Percentiles rank a stretch among this genome's conserved stretches.
Conservation (phyloP, 2,113 vertebrate genomes). For the Chitala chitala region DNA sequence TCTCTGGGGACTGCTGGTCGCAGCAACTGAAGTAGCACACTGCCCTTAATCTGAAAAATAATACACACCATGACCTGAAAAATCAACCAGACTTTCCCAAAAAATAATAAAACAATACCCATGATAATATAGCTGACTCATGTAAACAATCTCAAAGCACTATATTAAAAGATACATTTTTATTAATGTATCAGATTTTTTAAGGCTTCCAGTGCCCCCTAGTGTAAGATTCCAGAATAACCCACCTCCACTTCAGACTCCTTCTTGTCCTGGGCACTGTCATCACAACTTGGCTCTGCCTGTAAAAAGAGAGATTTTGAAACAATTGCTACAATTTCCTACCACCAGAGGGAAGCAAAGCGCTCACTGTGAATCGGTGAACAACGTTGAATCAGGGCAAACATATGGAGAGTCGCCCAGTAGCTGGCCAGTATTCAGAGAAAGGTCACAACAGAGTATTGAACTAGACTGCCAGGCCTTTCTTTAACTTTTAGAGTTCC, state of each 20-base stretch:
- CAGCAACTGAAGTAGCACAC: conserved; percentile 7
- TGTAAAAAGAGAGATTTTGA: conserved; percentile 26
- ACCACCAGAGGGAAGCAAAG: conserved; percentile 23
- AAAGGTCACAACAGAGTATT: background rate
- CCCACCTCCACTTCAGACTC: conserved; percentile 75
- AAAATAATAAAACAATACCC: conserved; percentile 9
- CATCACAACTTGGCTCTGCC: conserved; percentile 63
- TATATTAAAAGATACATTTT: background rate
- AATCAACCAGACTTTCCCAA: background rate
- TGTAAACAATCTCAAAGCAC: background rate
- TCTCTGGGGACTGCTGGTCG: background rate
- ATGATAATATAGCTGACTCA: conserved; percentile 15
- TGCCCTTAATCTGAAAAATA: conserved; percentile 14
- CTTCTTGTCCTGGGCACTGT: conserved; percentile 63
- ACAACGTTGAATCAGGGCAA: too few relatives aligned
- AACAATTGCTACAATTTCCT: background rate
- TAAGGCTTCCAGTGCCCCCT: conserved; percentile 17
- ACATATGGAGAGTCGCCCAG: too few relatives aligned
- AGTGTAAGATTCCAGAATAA: conserved; percentile 13
- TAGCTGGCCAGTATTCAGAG: too few relatives aligned
- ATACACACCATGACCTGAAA: background rate
- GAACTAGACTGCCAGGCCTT: background rate
- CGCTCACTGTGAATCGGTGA: too few relatives aligned
- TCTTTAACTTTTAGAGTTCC: too few relatives aligned
- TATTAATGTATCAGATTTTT: background rate